A percentile compares a stretch with the other conserved stretches of the same genome.
These are phyloP conservation scores for Anneissia japonica DNA, from an alignment of 35 echinoderm and acorn worm species.

Conservation along the genomic window DNA sequence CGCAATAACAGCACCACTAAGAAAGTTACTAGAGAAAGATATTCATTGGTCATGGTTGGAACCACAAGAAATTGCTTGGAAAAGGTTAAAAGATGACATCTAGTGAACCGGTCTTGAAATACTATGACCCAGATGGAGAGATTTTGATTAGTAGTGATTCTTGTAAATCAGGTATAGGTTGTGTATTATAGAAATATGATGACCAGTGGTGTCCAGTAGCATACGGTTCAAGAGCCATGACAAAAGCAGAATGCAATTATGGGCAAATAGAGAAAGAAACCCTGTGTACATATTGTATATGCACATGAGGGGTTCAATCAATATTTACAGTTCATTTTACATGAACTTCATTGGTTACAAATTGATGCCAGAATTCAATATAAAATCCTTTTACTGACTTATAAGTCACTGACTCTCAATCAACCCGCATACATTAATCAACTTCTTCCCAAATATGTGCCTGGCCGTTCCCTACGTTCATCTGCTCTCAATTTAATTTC, in stretches of 20 bases:
- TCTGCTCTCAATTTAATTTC: too few relatives aligned
- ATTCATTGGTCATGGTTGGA: slow-evolving; percentile 50
- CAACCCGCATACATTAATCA: too few relatives aligned
- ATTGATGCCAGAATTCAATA: too few relatives aligned
- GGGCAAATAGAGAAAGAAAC: slow-evolving; percentile 35
- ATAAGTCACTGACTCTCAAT: too few relatives aligned
- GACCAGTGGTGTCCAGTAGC: not conserved
- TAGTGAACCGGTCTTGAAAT: slow-evolving; percentile 12
- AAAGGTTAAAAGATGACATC: slow-evolving; percentile 19
- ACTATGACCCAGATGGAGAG: slow-evolving; percentile 39
- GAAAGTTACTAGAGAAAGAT: slow-evolving; percentile 37
- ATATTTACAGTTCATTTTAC: too few relatives aligned
- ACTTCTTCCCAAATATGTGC: too few relatives aligned
- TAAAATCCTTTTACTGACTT: too few relatives aligned
- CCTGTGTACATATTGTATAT: not conserved
- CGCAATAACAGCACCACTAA: slow-evolving; percentile 32
- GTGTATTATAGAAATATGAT: slow-evolving; percentile 9
- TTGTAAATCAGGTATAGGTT: slow-evolving; percentile 24
- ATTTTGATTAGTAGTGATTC: too few relatives aligned
- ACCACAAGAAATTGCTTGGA: slow-evolving; percentile 25
- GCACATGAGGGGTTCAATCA: slow-evolving; percentile 32
- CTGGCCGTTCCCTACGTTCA: too few relatives aligned
- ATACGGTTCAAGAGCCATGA: slow-evolving; percentile 30
- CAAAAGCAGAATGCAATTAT: slow-evolving; percentile 11
- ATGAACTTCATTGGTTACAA: too few relatives aligned